Percentiles rank a stretch among this genome's conserved stretches.
Evolutionary conservation across 1,140 invertebrate species (phyloP).

Genomic region (Drosophila sechellia): DNA sequence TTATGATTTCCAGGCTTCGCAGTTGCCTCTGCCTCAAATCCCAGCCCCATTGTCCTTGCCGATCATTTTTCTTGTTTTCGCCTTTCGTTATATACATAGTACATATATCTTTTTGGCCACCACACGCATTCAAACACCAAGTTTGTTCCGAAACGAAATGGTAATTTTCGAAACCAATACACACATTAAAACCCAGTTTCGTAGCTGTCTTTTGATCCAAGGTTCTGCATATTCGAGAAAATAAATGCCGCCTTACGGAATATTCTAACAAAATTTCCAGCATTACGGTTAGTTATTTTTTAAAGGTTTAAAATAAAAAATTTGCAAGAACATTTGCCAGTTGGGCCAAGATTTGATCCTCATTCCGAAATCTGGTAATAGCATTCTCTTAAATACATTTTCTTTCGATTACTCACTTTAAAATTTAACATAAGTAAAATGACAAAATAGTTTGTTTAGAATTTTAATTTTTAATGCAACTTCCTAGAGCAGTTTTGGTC

Average conservation of each 20-base stretch:
- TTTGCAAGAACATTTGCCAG: not conserved
- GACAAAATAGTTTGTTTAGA: not conserved
- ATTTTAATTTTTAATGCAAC: not conserved
- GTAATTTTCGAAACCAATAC: slow-evolving; percentile 15
- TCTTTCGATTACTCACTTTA: too few relatives aligned
- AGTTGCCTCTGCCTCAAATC: slow-evolving; percentile 26
- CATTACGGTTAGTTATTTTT: not conserved
- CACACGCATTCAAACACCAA: slow-evolving; percentile 24
- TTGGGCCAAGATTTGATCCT: too few relatives aligned
- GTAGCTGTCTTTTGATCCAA: slow-evolving; percentile 57
- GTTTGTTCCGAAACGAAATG: slow-evolving; percentile 25
- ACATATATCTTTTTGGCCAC: slow-evolving; percentile 10
- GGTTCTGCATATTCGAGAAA: slow-evolving; percentile 41
- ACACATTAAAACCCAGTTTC: slow-evolving; percentile 24
- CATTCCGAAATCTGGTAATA: too few relatives aligned
- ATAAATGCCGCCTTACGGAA: slow-evolving; percentile 2
- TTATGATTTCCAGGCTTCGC: slow-evolving; percentile 40
- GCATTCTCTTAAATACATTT: too few relatives aligned
- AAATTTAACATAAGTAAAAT: too few relatives aligned
- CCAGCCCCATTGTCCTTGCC: slow-evolving; percentile 52
- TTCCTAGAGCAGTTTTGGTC: not conserved
- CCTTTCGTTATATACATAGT: slow-evolving; percentile 40
- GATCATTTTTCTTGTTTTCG: slow-evolving; percentile 48
- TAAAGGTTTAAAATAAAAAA: not conserved
- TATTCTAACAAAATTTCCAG: slow-evolving; percentile 4